phyloP scores from a whole-genome alignment of 1,140 invertebrate genomes.

The Penaeus indicus region DNA sequence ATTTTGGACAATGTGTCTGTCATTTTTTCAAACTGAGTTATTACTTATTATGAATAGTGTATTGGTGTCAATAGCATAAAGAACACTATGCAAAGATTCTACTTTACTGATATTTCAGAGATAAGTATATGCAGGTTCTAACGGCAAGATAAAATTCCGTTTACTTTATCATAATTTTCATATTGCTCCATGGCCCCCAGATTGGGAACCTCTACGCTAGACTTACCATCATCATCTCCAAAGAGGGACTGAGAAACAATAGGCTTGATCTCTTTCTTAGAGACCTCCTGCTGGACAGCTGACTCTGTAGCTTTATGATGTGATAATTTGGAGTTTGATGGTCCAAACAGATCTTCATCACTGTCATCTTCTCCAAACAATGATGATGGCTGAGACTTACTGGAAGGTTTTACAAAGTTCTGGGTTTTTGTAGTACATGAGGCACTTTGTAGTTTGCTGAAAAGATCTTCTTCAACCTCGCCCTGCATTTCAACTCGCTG shows the following conservation, averaged over 20 bases:
- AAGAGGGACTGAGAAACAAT: constrained; percentile 28
- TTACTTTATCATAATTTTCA: too few relatives aligned
- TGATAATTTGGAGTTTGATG: not conserved
- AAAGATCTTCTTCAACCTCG: not conserved
- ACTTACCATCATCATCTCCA: constrained; percentile 46
- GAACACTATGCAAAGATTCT: too few relatives aligned
- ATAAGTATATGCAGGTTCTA: too few relatives aligned
- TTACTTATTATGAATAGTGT: too few relatives aligned
- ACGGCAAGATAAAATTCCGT: too few relatives aligned
- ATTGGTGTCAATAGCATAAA: too few relatives aligned
- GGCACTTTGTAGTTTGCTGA: constrained; percentile 29
- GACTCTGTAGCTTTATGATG: not conserved
- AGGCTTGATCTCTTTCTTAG: not conserved
- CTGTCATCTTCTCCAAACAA: constrained; percentile 47
- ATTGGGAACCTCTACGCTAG: not conserved
- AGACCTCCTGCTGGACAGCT: not conserved
- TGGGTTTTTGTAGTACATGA: constrained; percentile 16
- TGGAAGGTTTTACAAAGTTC: not conserved
- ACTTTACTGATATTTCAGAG: too few relatives aligned
- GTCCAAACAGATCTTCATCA: constrained; percentile 56
- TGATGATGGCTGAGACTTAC: not conserved
- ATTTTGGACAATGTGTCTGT: too few relatives aligned
- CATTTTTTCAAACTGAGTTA: too few relatives aligned
- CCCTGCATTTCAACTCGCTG: not conserved
- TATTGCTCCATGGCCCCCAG: not conserved